Evolutionary conservation across 2,113 vertebrate genomes (phyloP), one percentile per base, ranked within the genome.

Genomic region (Apaloderma vittatum): DNA sequence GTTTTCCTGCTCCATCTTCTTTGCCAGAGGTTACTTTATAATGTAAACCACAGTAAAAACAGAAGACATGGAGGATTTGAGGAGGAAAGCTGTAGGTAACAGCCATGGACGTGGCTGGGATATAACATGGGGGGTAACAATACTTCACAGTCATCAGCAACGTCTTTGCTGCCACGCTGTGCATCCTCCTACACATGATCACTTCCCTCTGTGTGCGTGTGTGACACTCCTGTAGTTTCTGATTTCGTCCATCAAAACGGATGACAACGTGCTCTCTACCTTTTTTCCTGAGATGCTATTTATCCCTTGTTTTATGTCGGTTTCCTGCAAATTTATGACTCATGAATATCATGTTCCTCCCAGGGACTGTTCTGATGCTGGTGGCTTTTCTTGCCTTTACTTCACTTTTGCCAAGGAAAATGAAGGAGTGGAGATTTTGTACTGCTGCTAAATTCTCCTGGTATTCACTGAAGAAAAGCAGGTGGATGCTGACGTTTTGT

Each of bases 21-120:
- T 88, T 95, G 82, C 72, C 94, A 96, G 86, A 86, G 78, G 72
- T 88, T 92, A 81, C 68, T 86, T 84, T 86, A 66, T 76, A 92
- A 92, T 43, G 77, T 91, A 93, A 95, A 89, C 52, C 62, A 54
- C 52, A 51, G 45, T 78, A 75, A 86, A 95, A 95, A 20, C 45
- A 86, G 72, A 86, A 92, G 90, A 59, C 52, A 18, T 29, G 40
- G 40, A 86, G 11, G 27, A 81, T 89, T 92, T 92, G 73, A 87
- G 36, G 36, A 88, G 57, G 62, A 89, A 92, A 84, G 20, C 36
- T 79, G 36, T 80, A 92, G 79, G 73, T 78, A 92, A 86, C 3
- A 40, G 11, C 26, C 78, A 22, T 87, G 58, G 70, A 51, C 17
- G 15, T 0, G 1, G 27, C 57, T 85, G 77, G 70, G 58, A 72